Base-by-base conservation (phyloP, 2,797 vertebrate genomes). In the Crenuchus spilurus region DNA sequence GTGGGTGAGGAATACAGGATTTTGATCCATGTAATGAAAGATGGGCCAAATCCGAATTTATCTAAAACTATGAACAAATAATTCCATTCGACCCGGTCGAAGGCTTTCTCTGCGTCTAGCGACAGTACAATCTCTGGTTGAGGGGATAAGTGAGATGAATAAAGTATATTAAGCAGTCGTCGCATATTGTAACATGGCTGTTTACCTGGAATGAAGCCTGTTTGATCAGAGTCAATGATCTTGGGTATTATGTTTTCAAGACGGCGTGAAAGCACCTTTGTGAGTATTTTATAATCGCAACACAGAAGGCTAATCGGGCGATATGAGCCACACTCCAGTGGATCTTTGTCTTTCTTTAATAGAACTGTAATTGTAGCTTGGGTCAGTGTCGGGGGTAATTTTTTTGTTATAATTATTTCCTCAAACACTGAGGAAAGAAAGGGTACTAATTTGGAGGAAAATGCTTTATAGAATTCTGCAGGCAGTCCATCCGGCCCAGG, bases 31-130 rank as follows among this genome's bases (percentile, higher is more conserved):
- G 44, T 22, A 22, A 67, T 16, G 22, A 67, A 52, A 31, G 64
- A 31, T 24, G 64, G 30, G 2, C 64, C 46, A 13, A 52, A 52
- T 11, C 46, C 44, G 35, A 67, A 52, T 37, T 18, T 51, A 10
- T 20, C n/a, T 8, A 67, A 33, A 1, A 37, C 18, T 20, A 13
- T 28, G 18, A 51, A 24, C 8, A 51, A 7, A 4, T 67, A 37
- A 4, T 7, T 2, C 49, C 8, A 69, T 14, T 41, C n/a, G n/a
- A n/a, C n/a, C n/a, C n/a, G n/a, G n/a, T n/a, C n/a, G n/a, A n/a
- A n/a, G n/a, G n/a, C n/a, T n/a, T 65, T 65, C 9, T 65, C 62
- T 0, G 66, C 66, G 41, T 69, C 49, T 13, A 69, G 66, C n/a
- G n/a, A n/a, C n/a, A n/a, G 10, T 58, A 58, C 2, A 14, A 58